Conservation (phyloP, 2,888 invertebrate genomes). For the Eristalis tenax region DNA sequence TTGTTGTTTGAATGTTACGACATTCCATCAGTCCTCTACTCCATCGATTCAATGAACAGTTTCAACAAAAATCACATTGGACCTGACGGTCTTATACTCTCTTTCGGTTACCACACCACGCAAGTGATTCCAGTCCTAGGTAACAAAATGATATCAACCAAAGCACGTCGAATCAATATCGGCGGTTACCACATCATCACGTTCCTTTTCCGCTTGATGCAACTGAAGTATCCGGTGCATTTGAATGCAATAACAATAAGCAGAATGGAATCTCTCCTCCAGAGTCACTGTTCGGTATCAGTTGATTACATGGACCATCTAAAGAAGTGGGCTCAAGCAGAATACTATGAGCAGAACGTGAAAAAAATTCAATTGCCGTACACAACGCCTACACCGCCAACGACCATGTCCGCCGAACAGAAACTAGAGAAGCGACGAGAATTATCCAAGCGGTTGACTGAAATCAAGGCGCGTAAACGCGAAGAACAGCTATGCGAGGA, state of each 20-base stretch:
- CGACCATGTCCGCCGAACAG: constrained; percentile 85
- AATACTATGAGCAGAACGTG: constrained; percentile 91
- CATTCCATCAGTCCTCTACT: constrained; percentile 92
- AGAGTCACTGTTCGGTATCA: constrained; percentile 90
- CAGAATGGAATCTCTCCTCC: constrained; percentile 92
- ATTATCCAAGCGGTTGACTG: constrained; percentile 90
- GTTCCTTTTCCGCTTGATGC: constrained; percentile 90
- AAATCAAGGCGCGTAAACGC: constrained; percentile 93
- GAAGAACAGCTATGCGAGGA: constrained; percentile 94
- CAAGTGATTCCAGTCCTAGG: constrained; percentile 92
- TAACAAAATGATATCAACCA: constrained; percentile 86
- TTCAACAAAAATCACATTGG: constrained; percentile 83
- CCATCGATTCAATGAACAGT: constrained; percentile 92
- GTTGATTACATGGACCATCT: constrained; percentile 90
- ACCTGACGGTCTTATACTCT: constrained; percentile 87
- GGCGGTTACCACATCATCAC: constrained; percentile 91
- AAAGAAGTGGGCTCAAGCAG: constrained; percentile 89
- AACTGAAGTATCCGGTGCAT: constrained; percentile 96
- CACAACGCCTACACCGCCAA: constrained; percentile 83
- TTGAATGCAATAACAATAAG: constrained; percentile 92
- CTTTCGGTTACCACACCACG: constrained; percentile 93
- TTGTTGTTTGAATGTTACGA: constrained; percentile 95
- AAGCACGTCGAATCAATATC: constrained; percentile 91
- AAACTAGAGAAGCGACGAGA: constrained; percentile 94
- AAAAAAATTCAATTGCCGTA: constrained; percentile 93